Evolutionary conservation across 2,888 invertebrate genomes (phyloP).

Genomic region (Glaucopsyche alexis): DNA sequence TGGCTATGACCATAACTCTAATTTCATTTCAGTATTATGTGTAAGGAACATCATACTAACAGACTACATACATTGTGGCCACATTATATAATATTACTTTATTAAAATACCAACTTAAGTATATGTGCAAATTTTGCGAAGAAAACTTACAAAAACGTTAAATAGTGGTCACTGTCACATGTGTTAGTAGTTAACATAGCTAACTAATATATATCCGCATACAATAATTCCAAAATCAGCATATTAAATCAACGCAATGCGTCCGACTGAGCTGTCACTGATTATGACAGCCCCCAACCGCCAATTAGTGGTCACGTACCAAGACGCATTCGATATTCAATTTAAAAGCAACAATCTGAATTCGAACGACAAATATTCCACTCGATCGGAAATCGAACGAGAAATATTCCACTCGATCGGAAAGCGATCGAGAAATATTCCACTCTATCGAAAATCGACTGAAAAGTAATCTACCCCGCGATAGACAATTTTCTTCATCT

Average conservation of each 20-base stretch:
- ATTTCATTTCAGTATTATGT: too few relatives aligned
- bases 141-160: neutral
- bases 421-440: neutral
- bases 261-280: slow-evolving; percentile 1
- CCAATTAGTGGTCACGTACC: slow-evolving; percentile 3
- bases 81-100: too few relatives aligned
- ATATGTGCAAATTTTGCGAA: neutral
- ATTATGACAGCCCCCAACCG: slow-evolving; percentile 7
- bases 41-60: too few relatives aligned
- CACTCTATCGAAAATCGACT: neutral
- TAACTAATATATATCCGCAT: neutral
- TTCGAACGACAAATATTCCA: neutral
- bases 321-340: neutral
- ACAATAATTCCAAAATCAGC: slow-evolving; percentile 5
- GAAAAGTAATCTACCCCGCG: neutral
- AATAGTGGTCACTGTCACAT: neutral
- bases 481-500: neutral
- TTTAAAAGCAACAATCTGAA: neutral
- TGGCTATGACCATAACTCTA: too few relatives aligned
- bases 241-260: neutral
- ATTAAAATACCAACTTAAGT: too few relatives aligned
- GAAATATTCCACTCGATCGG: neutral
- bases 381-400: neutral
- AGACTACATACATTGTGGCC: too few relatives aligned
- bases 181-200: neutral